These are phyloP conservation scores for Hemiscyllium ocellatum DNA, from an alignment of 2,113 vertebrate genomes.

Conservation along the genomic window DNA sequence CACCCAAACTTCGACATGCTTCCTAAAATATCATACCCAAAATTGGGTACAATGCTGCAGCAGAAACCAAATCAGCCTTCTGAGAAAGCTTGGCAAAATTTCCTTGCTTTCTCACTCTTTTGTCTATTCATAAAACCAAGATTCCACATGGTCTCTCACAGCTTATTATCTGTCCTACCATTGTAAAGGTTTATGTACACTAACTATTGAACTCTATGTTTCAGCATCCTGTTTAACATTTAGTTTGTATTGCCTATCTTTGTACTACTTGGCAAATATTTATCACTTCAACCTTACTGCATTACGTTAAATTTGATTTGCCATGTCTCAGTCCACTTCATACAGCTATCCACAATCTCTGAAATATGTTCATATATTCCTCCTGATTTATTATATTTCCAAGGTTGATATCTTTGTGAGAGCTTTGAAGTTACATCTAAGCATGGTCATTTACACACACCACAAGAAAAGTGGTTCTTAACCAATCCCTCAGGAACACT, in stretches of 20 bases:
- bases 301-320: not conserved
- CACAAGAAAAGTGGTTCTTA: not conserved
- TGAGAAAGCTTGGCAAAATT: not conserved
- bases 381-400: not conserved
- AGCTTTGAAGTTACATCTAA: not conserved
- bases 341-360: not conserved
- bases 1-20: not conserved
- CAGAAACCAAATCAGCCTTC: not conserved
- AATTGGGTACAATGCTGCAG: not conserved
- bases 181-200: not conserved
- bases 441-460: too few species aligned
- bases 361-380: not conserved
- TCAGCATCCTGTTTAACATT: not conserved
- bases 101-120: not conserved
- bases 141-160: not conserved
- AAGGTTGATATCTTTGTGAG: not conserved
- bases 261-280: not conserved
- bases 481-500: not conserved
- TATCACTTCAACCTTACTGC: not conserved
- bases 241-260: not conserved
- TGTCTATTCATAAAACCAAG: not conserved
- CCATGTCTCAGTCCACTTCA: not conserved
- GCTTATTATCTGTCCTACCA: not conserved
- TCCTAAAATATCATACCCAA: not conserved
- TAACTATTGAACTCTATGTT: not conserved